These are phyloP conservation scores for Oscheius sp. DNA, from an alignment of 1,140 invertebrate genomes.

Conservation along the genomic window DNA sequence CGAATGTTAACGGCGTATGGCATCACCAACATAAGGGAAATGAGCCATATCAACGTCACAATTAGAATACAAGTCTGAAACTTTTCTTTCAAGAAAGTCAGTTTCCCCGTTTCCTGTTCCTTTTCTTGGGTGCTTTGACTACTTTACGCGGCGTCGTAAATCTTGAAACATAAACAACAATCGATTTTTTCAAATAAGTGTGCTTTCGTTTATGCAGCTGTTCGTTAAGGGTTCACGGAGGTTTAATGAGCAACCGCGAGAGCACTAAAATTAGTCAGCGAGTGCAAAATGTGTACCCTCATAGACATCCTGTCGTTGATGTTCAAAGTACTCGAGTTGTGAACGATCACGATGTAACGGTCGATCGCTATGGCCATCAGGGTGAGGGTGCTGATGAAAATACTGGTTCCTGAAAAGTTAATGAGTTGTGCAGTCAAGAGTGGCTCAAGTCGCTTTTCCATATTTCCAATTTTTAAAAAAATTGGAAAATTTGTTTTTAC, in stretches of 20 bases:
- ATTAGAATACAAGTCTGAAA: slow-evolving; percentile 71
- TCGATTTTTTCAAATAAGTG: no score
- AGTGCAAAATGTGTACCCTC: slow-evolving; percentile 31
- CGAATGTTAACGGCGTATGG: slow-evolving; percentile 86
- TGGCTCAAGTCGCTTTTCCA: no score
- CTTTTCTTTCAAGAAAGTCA: no score
- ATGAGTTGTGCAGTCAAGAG: not conserved
- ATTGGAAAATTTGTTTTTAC: no score
- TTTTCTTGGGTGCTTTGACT: no score
- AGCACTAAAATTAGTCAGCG: not conserved
- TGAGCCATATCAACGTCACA: slow-evolving; percentile 83
- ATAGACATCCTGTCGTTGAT: slow-evolving; percentile 59
- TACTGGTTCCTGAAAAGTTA: slow-evolving; percentile 72
- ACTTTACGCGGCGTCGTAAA: no score
- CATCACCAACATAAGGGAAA: slow-evolving; percentile 79
- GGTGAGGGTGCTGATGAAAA: slow-evolving; percentile 93
- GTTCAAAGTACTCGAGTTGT: slow-evolving; percentile 86
- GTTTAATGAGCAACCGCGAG: not conserved
- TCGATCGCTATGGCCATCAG: slow-evolving; percentile 93
- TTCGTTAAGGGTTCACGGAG: not conserved
- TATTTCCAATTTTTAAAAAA: no score
- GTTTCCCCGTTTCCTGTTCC: no score
- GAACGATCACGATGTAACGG: slow-evolving; percentile 86
- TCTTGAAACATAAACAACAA: no score
- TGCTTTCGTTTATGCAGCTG: no score